phyloP scores from a whole-genome alignment of 2,888 invertebrate genomes.

The Pyralis farinalis region DNA sequence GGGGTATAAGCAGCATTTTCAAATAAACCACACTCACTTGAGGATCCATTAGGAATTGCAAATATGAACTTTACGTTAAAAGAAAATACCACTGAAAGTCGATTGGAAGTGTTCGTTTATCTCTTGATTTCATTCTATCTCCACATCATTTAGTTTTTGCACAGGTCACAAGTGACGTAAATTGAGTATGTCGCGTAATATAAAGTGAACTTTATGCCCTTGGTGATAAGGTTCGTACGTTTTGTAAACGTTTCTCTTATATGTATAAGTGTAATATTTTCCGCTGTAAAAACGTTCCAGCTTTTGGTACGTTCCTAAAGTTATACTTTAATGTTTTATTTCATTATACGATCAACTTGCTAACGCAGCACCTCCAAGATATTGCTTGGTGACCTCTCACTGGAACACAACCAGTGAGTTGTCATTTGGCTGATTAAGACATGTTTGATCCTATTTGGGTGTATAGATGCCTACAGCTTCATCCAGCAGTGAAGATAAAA shows the following conservation, averaged over 20 bases:
- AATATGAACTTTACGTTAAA: constrained; percentile 28
- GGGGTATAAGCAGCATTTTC: constrained; percentile 29
- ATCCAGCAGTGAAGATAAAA: no score
- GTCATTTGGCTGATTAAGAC: no score
- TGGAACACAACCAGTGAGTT: no score
- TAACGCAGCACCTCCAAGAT: no score
- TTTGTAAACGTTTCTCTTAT: constrained; percentile 16
- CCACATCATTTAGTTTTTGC: constrained; percentile 51
- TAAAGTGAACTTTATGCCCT: constrained; percentile 24
- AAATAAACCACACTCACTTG: constrained; percentile 12
- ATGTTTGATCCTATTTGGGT: no score
- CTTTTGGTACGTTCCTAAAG: no score
- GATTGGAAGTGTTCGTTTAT: constrained; percentile 37
- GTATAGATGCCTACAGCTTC: no score
- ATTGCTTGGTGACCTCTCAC: no score
- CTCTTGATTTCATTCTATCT: constrained; percentile 61
- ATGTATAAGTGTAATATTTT: no score
- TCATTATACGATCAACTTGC: no score
- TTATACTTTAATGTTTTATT: no score
- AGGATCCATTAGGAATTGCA: background rate
- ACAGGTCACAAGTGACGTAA: constrained; percentile 31
- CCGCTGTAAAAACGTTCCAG: no score
- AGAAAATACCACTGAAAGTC: constrained; percentile 39
- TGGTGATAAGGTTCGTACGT: constrained; percentile 17
- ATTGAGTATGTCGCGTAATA: constrained; percentile 6